phyloP scores from a whole-genome alignment of 1,140 invertebrate genomes.

The Pseudomyrmex gracilis region DNA sequence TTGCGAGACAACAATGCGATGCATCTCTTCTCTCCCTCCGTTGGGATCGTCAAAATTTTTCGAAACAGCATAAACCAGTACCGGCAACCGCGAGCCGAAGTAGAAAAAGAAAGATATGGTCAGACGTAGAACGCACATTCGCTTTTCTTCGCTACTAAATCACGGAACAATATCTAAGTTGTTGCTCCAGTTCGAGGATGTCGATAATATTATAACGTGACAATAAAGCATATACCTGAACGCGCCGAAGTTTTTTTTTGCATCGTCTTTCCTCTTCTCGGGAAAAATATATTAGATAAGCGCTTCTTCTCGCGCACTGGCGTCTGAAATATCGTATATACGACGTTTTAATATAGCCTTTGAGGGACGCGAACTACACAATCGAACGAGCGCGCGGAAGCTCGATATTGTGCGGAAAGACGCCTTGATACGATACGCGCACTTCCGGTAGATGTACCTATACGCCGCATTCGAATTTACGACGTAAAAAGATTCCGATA shows the following conservation, averaged over 20 bases:
- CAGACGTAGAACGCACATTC: neutral
- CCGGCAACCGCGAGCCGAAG: neutral
- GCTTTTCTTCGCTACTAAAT: constrained; percentile 2
- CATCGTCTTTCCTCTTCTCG: constrained; percentile 3
- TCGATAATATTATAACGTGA: constrained; percentile 35
- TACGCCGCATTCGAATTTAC: constrained; percentile 24
- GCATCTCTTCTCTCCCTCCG: neutral
- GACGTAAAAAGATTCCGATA: constrained; percentile 48
- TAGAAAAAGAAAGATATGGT: neutral
- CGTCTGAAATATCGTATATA: neutral
- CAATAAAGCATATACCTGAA: neutral
- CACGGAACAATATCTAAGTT: neutral
- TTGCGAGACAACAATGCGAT: neutral
- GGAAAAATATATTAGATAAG: constrained; percentile 32
- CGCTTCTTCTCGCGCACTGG: neutral
- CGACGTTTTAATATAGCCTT: neutral
- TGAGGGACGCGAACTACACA: neutral
- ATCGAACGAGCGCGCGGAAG: constrained; percentile 13
- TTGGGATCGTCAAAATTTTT: constrained; percentile 28
- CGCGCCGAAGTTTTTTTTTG: neutral
- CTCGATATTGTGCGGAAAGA: constrained; percentile 13
- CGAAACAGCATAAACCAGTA: constrained; percentile 1
- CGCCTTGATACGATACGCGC: constrained; percentile 27
- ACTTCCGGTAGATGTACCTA: neutral
- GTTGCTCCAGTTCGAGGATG: neutral